A percentile compares a stretch with the other conserved stretches of the same genome.
phyloP scores from a whole-genome alignment of 2,113 vertebrate species.

The Silurus glanis region DNA sequence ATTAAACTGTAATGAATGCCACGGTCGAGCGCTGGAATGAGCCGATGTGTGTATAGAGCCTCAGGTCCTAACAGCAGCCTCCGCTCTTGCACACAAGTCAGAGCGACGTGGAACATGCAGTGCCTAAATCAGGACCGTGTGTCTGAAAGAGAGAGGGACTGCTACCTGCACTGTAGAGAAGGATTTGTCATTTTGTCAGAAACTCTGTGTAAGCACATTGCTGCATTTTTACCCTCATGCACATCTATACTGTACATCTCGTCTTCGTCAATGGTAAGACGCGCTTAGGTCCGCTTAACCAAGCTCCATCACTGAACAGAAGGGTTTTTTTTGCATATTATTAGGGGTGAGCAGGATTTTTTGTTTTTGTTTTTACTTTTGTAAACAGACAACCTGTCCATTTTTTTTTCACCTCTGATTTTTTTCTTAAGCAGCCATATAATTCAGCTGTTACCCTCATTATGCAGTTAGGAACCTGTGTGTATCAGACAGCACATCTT shows the following conservation, averaged over 20 bases:
- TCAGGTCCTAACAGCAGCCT: slow-evolving; percentile 17
- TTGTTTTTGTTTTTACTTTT: background rate
- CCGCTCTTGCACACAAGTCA: slow-evolving; percentile 10
- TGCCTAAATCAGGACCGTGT: slow-evolving; percentile 15
- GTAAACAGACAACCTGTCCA: background rate
- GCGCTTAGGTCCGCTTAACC: background rate
- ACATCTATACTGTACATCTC: slow-evolving; percentile 20
- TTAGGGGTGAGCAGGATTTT: background rate
- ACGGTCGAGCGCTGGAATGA: slow-evolving; percentile 33
- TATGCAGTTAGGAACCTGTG: background rate
- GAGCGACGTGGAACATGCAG: slow-evolving; percentile 19
- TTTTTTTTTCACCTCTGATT: background rate
- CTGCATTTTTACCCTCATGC: background rate
- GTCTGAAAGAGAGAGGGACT: slow-evolving; percentile 16
- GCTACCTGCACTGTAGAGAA: background rate
- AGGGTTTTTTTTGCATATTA: background rate
- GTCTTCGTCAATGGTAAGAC: background rate
- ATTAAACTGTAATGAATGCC: slow-evolving; percentile 55
- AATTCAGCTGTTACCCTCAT: background rate
- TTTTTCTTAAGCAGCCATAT: background rate
- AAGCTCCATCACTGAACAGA: background rate
- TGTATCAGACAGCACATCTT: background rate
- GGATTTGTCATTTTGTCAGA: slow-evolving; percentile 39
- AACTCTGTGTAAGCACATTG: slow-evolving; percentile 23
- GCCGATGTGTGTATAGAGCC: slow-evolving; percentile 35